Evolutionary conservation across 1,140 invertebrate species (phyloP), one percentile per base, ranked within the genome.

Genomic region (Calliphora vicina): DNA sequence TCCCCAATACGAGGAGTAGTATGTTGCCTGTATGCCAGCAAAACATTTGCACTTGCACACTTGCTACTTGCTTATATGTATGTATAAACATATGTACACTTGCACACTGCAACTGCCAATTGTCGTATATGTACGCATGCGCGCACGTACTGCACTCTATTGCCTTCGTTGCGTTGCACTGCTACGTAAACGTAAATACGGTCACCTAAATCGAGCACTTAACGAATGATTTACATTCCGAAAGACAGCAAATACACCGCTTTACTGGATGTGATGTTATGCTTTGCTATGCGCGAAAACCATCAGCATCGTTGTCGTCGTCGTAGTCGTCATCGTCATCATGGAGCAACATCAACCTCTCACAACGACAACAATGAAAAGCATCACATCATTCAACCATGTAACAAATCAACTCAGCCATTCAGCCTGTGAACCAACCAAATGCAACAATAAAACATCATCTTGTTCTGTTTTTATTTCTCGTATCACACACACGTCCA

Each of bases 151-250:
- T 26, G 5, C 6, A 35, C 35, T 35, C 35, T 29, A 2, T 5
- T 42, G 25, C 17, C 8, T 17, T 10, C 8, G 61, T 61, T 25
- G 27, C 20, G 57, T 80, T 26, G 50, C 82, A 20, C 43, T 67
- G 45, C 23, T 81, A 67, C 25, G 50, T 67, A 67, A 26, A 78
- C 81, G 81, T 82, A 82, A 43, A 67, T 71, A 45, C 87, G 88
- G 87, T 88, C 88, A 88, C 87, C 88, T 89, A 89, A 89, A 89
- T 89, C 88, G 89, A 88, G 88, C 87, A 89, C 87, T 89, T 89
- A 89, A 87, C 88, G 86, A 88, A 89, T 89, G 88, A 89, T 89
- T 89, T 89, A 89, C 88, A 89, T 89, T 89, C 88, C 88, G 86
- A 88, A 88, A 89, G 87, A 89, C 88, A 89, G 88, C 88, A 89